Conservation (phyloP, 1,140 invertebrate species). For the Drosophila kikkawai region DNA sequence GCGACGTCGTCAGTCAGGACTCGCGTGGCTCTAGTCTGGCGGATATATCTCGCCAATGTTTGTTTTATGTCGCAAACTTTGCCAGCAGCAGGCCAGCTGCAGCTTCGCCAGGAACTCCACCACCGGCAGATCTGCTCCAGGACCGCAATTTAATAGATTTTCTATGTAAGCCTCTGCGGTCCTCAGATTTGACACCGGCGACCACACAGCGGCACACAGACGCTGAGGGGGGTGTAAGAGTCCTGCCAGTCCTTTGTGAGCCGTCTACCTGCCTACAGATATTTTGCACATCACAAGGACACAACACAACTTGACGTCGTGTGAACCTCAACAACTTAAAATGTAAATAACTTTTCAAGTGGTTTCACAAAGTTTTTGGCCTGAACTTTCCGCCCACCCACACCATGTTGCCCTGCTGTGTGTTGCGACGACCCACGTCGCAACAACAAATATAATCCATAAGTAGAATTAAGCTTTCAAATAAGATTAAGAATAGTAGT, state of each 20-base stretch:
- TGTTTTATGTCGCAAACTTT: conserved; percentile 82
- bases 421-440: too few relatives aligned
- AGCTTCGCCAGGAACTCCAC: conserved; percentile 39
- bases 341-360: conserved; percentile 84
- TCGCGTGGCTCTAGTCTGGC: conserved; percentile 53
- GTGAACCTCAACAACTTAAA: conserved; percentile 83
- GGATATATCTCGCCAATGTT: conserved; percentile 77
- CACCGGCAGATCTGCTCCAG: conserved; percentile 22
- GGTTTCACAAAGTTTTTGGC: conserved; percentile 79
- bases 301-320: conserved; percentile 79
- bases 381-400: conserved; percentile 50
- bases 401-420: not conserved
- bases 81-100: conserved; percentile 49
- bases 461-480: too few relatives aligned
- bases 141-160: conserved; percentile 81
- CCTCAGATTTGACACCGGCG: conserved; percentile 76
- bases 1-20: conserved; percentile 73
- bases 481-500: too few relatives aligned
- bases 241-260: conserved; percentile 33
- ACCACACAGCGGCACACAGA: conserved; percentile 51
- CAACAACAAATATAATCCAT: too few relatives aligned
- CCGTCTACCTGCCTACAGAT: conserved; percentile 70
- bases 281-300: conserved; percentile 80
- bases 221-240: not conserved
- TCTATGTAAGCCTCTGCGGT: conserved; percentile 77